Percentiles rank a stretch among this genome's conserved stretches.
These are phyloP conservation scores for Thecophora atra DNA, from an alignment of 2,888 invertebrate species.

Conservation along the genomic window DNA sequence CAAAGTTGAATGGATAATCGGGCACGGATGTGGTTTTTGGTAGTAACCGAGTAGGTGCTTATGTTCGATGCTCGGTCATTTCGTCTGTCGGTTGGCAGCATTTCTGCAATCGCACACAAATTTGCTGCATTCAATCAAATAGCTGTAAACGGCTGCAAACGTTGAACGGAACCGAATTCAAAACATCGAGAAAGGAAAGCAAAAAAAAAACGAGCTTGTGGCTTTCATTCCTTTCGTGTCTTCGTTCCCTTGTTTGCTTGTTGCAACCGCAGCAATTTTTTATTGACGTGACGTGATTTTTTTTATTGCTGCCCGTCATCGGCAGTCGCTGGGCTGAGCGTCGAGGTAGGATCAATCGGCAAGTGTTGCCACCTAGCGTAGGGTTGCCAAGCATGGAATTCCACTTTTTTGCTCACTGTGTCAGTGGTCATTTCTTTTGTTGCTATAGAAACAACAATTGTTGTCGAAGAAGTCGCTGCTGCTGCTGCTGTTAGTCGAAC, in stretches of 20 bases:
- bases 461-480: slow-evolving; percentile 5
- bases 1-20: slow-evolving; percentile 5
- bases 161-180: not conserved
- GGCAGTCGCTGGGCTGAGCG: slow-evolving; percentile 21
- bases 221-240: slow-evolving; percentile 19
- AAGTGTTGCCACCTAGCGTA: slow-evolving; percentile 9
- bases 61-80: slow-evolving; percentile 24
- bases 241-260: not conserved
- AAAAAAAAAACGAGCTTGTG: slow-evolving; percentile 12
- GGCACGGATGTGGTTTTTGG: slow-evolving; percentile 28
- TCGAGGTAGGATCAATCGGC: slow-evolving; percentile 11
- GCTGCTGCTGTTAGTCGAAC: slow-evolving; percentile 38
- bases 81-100: slow-evolving; percentile 17
- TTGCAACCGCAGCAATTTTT: slow-evolving; percentile 23
- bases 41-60: slow-evolving; percentile 21
- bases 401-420: slow-evolving; percentile 6
- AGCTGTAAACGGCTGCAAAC: not conserved
- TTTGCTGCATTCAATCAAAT: slow-evolving; percentile 29
- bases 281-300: not conserved
- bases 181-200: not conserved
- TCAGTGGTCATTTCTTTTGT: slow-evolving; percentile 32
- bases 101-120: slow-evolving; percentile 21
- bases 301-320: not conserved
- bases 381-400: slow-evolving; percentile 7
- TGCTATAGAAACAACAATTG: not conserved